phyloP scores from a whole-genome alignment of 2,797 vertebrate genomes.

The Poeciliopsis infans region DNA sequence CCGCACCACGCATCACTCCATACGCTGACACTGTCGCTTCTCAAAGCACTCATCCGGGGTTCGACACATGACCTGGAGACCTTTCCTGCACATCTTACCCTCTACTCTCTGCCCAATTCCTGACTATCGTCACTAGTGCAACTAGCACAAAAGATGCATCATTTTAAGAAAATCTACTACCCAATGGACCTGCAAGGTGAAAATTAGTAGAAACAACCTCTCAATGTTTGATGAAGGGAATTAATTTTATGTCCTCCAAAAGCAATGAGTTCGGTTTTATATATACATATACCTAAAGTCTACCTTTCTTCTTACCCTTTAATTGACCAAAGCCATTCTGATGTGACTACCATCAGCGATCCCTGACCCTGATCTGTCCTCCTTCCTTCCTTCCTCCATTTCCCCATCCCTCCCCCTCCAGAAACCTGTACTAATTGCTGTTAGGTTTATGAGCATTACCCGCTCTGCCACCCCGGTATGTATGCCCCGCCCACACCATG shows the following conservation, averaged over 20 bases:
- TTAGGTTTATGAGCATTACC: conserved; percentile 99
- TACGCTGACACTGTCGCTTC: background rate
- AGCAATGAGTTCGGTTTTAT: background rate
- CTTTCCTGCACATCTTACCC: background rate
- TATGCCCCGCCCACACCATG: conserved; percentile 78
- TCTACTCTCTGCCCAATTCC: background rate
- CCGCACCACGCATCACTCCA: too few species aligned
- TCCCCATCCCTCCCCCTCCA: conserved; percentile 74
- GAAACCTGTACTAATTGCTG: conserved; percentile 98
- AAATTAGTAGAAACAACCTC: background rate
- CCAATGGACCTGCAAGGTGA: background rate
- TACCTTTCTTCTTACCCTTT: conserved; percentile 2
- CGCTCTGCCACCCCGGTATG: conserved; percentile 94
- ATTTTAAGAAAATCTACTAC: too few species aligned
- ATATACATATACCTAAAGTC: background rate
- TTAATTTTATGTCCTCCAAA: background rate
- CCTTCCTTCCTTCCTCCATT: conserved; percentile 73
- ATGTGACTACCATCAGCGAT: conserved; percentile 16
- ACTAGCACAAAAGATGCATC: too few species aligned
- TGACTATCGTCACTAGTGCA: background rate
- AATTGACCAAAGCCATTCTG: conserved; percentile 20
- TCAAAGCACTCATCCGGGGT: too few species aligned
- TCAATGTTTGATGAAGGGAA: background rate
- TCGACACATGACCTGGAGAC: background rate
- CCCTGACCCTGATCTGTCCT: conserved; percentile 77